Percentiles rank a stretch among this genome's conserved stretches.
Conservation (phyloP, 2,888 invertebrate genomes). For the Lasioglossum morio region DNA sequence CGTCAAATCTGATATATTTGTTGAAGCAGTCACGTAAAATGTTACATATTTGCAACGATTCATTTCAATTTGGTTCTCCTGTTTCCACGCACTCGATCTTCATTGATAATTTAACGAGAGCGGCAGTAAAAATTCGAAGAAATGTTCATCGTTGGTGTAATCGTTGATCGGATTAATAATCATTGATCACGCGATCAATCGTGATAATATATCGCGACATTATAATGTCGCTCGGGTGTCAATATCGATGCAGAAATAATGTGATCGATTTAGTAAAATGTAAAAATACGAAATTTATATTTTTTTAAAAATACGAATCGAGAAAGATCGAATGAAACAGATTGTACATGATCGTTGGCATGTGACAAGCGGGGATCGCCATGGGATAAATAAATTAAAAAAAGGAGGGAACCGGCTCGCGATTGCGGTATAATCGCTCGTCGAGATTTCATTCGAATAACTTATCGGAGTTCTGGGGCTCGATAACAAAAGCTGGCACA, state of each 20-base stretch:
- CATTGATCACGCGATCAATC: not conserved
- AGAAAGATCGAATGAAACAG: too few relatives aligned
- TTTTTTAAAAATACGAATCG: too few relatives aligned
- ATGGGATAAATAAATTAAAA: not conserved
- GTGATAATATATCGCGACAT: not conserved
- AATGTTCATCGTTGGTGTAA: not conserved
- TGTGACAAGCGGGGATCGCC: not conserved
- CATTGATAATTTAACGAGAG: not conserved
- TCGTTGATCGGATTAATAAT: not conserved
- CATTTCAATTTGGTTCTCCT: not conserved
- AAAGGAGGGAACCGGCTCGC: not conserved
- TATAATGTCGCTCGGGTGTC: not conserved
- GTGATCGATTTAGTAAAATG: too few relatives aligned
- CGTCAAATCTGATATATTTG: not conserved
- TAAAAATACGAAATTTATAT: too few relatives aligned
- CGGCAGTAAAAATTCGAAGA: not conserved
- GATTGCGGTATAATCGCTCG: conserved; percentile 29
- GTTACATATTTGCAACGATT: not conserved
- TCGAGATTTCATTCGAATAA: conserved; percentile 49
- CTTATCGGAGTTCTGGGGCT: conserved; percentile 31
- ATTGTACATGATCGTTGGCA: too few relatives aligned
- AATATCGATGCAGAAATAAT: not conserved
- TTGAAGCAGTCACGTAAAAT: not conserved
- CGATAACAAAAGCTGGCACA: conserved; percentile 52
- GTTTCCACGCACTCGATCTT: not conserved